Percentiles rank a stretch among this genome's conserved stretches.
phyloP scores from a whole-genome alignment of 2,797 vertebrate species.

The Todus mexicanus region DNA sequence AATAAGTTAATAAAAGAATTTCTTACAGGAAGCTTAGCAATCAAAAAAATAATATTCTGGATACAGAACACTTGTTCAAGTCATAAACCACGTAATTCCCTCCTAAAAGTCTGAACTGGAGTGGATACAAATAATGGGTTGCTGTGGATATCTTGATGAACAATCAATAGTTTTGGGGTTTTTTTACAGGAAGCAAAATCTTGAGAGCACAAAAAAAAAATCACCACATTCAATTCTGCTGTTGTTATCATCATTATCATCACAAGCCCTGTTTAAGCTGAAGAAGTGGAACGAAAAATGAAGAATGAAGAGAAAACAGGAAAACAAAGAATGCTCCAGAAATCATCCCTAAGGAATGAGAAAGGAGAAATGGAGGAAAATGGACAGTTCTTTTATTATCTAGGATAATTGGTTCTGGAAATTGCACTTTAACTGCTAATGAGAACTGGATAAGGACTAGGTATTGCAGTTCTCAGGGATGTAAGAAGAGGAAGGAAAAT shows the following conservation, averaged over 20 bases:
- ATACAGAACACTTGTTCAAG: constrained; percentile 8
- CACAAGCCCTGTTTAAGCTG: background rate
- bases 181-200: constrained; percentile 25
- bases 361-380: background rate
- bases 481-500: background rate
- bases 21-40: constrained; percentile 30
- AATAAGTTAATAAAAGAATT: background rate
- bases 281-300: constrained; percentile 3
- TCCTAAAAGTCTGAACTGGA: background rate
- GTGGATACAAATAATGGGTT: constrained; percentile 34
- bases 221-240: background rate
- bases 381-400: background rate
- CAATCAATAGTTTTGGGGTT: constrained; percentile 56
- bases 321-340: background rate
- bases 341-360: background rate
- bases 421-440: background rate
- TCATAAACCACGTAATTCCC: background rate
- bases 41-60: background rate
- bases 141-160: constrained; percentile 50
- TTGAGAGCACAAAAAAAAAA: background rate
- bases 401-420: background rate
- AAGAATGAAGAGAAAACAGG: background rate
- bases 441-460: background rate
- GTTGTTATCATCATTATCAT: background rate
- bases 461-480: background rate